Conservation (phyloP, 1,140 invertebrate genomes). For the Linepithema humile region DNA sequence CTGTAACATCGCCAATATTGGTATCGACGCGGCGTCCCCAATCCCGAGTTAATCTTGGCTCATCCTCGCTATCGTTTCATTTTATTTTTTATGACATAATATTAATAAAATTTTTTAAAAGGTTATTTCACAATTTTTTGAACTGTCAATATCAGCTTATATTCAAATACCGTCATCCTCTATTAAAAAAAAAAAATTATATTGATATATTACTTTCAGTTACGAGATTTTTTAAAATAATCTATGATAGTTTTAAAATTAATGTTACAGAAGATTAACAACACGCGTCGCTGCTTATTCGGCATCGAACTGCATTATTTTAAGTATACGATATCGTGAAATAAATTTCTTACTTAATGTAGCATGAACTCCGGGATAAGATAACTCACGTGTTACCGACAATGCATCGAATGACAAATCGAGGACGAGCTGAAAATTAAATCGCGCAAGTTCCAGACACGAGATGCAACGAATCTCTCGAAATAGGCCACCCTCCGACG, state of each 20-base stretch:
- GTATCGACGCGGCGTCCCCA: background rate
- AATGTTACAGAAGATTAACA: too few species aligned
- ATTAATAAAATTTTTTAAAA: too few species aligned
- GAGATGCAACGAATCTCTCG: conserved; percentile 16
- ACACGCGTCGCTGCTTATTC: too few species aligned
- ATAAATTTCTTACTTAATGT: background rate
- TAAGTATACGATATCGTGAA: background rate
- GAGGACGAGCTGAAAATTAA: conserved; percentile 14
- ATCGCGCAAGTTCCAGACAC: background rate
- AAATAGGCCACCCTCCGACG: conserved; percentile 32
- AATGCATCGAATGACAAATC: conserved; percentile 13
- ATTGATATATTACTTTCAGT: too few species aligned
- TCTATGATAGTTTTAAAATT: too few species aligned
- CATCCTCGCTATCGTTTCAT: background rate
- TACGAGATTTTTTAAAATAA: too few species aligned
- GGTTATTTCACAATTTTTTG: too few species aligned
- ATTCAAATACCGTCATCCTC: too few species aligned
- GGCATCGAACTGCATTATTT: background rate
- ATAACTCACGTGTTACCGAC: background rate
- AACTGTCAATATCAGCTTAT: too few species aligned
- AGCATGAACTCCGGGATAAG: background rate
- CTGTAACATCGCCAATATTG: background rate
- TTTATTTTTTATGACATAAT: too few species aligned
- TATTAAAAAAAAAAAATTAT: too few species aligned
- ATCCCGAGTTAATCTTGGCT: background rate